Percentiles rank a stretch among this genome's conserved stretches.
Conservation (phyloP, 2,113 vertebrate genomes). For the Blennius ocellaris region DNA sequence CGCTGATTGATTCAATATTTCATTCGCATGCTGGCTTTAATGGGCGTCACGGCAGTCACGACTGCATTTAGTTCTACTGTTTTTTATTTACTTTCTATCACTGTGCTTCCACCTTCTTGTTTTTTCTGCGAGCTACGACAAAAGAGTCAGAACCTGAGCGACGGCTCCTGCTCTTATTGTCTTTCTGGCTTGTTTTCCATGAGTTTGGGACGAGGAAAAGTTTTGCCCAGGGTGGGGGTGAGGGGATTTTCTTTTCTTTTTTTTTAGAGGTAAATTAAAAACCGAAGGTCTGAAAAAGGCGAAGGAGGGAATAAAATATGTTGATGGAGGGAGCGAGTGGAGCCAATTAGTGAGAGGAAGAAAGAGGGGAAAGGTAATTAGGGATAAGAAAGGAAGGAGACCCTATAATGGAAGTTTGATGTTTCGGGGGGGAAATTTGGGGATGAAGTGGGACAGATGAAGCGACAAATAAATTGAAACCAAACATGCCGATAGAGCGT, state of each 20-base stretch:
- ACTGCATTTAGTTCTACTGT: neutral
- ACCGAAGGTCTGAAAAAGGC: conserved; percentile 68
- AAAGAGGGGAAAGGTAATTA: conserved; percentile 72
- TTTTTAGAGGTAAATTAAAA: conserved; percentile 74
- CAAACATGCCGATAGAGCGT: conserved; percentile 67
- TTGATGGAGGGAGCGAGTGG: conserved; percentile 56
- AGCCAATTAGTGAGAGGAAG: conserved; percentile 81
- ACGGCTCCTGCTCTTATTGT: conserved; percentile 21
- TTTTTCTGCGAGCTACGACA: conserved; percentile 26
- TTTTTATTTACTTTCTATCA: neutral
- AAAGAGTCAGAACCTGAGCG: conserved; percentile 39
- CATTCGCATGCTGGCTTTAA: too few species aligned
- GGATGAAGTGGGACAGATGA: conserved; percentile 37
- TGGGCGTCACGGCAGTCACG: too few species aligned
- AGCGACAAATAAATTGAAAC: conserved; percentile 70
- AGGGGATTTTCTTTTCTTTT: too few species aligned
- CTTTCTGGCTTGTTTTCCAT: conserved; percentile 12
- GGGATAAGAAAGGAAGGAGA: conserved; percentile 54
- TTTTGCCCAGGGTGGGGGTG: neutral
- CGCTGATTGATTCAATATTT: neutral
- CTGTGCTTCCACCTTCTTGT: conserved; percentile 21
- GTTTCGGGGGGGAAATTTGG: conserved; percentile 57
- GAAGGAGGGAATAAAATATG: conserved; percentile 46
- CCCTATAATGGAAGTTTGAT: conserved; percentile 56
- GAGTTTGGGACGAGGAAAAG: neutral